These are phyloP conservation scores for Xanthia icteritia DNA, from an alignment of 2,888 invertebrate genomes.

Conservation along the genomic window DNA sequence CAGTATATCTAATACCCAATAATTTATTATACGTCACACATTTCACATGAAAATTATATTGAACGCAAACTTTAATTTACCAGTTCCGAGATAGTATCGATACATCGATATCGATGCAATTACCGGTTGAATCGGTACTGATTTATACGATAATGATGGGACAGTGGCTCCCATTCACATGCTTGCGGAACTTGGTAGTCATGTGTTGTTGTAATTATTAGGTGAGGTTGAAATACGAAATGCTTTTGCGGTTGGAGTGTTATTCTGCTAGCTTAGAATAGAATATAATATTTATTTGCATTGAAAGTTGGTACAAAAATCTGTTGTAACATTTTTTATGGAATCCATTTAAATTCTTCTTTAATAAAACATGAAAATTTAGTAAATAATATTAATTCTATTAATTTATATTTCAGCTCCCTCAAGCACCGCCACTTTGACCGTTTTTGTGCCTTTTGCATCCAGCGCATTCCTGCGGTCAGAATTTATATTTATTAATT, in stretches of 20 bases:
- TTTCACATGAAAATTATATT: slow-evolving; percentile 76
- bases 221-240: slow-evolving; percentile 64
- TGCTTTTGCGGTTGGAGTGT: slow-evolving; percentile 62
- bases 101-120: slow-evolving; percentile 72
- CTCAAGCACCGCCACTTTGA: too few relatives aligned
- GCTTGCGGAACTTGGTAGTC: slow-evolving; percentile 68
- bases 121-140: slow-evolving; percentile 78
- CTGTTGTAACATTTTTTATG: background rate
- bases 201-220: slow-evolving; percentile 71
- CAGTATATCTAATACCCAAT: slow-evolving; percentile 65
- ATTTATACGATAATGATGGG: slow-evolving; percentile 88
- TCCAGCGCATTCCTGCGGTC: too few relatives aligned
- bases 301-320: background rate
- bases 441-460: too few relatives aligned
- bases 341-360: background rate
- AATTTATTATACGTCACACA: slow-evolving; percentile 75
- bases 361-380: too few relatives aligned
- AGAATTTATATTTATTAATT: background rate
- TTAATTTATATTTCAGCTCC: too few relatives aligned
- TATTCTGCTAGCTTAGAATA: slow-evolving; percentile 50
- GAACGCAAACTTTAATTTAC: slow-evolving; percentile 72
- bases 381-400: too few relatives aligned
- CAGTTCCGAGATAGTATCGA: slow-evolving; percentile 71
- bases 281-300: background rate
- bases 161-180: slow-evolving; percentile 71